Base-by-base conservation (phyloP, 2,797 vertebrate genomes). In the Hypotaenidia philippensis region DNA sequence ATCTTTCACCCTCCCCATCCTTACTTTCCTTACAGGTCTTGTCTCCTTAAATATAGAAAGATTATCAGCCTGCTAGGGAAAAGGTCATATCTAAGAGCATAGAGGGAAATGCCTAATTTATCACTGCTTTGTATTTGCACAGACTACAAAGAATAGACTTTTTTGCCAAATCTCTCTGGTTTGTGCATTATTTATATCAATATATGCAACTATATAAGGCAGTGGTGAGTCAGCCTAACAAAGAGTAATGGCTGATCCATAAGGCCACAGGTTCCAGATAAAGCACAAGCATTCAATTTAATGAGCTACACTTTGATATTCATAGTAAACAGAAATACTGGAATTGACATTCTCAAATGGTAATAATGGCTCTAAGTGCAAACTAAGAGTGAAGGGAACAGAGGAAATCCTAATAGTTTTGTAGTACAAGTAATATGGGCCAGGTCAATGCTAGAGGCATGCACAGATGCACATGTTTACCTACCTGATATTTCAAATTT, bases 401-500 rank as follows among this genome's bases (percentile, higher is more conserved):
- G 57, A 66, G 9, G 29, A 59, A 90, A 76, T 47, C 29, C 68
- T 78, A 68, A 44, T 5, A 40, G 55, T 59, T 92, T 76, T 68
- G 81, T 11, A 87, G 70, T 57, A 79, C 56, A 92, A 69, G 93
- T 93, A 96, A 89, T 90, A 78, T 1, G 94, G 96, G 93, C 70
- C 95, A 96, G 79, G 94, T 97, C 96, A 97, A 96, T 95, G 96
- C 95, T 60, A 95, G 83, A 90, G 83, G 79, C 95, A 97, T 94
- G 96, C 85, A 93, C 94, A 97, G 91, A 94, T 97, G 94, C 95
- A 97, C 65, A 61, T 60, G 88, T 94, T 95, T 95, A 97, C 95
- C 95, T 89, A 96, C 95, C 96, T 95, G 93, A 27, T 31, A 97
- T 95, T 97, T 96, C 93, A 97, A 96, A 97, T 95, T 94, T 96